Conservation (phyloP, 2,113 vertebrate species). For the Nothobranchius furzeri region DNA sequence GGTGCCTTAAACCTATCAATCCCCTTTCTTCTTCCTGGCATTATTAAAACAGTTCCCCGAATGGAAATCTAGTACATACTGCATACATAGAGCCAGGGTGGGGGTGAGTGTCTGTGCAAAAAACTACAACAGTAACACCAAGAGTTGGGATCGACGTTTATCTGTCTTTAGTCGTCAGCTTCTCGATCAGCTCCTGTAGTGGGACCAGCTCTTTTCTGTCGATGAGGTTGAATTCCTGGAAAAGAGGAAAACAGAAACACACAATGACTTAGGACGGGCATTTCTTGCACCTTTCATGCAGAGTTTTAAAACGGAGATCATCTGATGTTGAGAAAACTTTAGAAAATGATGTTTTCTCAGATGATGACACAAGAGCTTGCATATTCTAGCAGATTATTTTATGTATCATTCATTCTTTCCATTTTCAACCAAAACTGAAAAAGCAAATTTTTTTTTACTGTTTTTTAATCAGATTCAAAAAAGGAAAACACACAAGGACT, state of each 20-base stretch:
- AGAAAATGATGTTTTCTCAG: too few relatives aligned
- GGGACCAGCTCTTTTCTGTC: conserved; percentile 93
- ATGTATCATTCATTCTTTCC: too few relatives aligned
- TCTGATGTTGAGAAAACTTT: too few relatives aligned
- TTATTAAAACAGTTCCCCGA: conserved; percentile 69
- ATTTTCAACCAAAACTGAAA: too few relatives aligned
- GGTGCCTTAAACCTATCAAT: conserved; percentile 66
- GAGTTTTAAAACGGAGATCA: too few relatives aligned
- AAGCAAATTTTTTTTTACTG: too few relatives aligned
- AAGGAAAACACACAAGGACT: too few relatives aligned
- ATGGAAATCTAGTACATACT: conserved; percentile 75
- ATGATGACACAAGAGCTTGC: too few relatives aligned
- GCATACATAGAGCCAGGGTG: conserved; percentile 72
- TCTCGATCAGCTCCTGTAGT: conserved; percentile 97
- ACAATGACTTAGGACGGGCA: too few relatives aligned
- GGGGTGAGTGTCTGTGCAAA: conserved; percentile 74
- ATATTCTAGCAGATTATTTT: too few relatives aligned
- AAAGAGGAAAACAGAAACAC: not conserved
- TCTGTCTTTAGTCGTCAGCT: conserved; percentile 96
- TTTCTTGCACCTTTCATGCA: too few relatives aligned
- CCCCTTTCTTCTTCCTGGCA: conserved; percentile 64
- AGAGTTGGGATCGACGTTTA: conserved; percentile 72
- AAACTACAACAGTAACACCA: conserved; percentile 62
- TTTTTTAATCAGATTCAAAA: too few relatives aligned
- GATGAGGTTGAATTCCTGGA: conserved; percentile 95